Percentiles rank a stretch among this genome's conserved stretches.
phyloP scores from a whole-genome alignment of 2,888 invertebrate genomes.

The Zhuqinia jingwanae region DNA sequence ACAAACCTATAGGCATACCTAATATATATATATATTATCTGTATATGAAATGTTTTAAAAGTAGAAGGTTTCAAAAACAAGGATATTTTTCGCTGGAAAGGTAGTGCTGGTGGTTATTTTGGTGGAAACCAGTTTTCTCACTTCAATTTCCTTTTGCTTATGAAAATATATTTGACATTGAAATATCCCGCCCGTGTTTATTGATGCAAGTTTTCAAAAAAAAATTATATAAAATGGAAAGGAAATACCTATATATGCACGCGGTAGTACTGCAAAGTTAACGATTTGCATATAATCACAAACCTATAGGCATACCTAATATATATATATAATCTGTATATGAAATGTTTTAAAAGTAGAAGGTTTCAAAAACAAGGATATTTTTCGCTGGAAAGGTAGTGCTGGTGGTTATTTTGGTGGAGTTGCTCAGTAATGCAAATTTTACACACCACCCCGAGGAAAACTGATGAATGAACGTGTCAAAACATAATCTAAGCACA shows the following conservation, averaged over 20 bases:
- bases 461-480: slow-evolving; percentile 63
- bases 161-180: slow-evolving; percentile 31
- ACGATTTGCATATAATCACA: too few relatives aligned
- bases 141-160: slow-evolving; percentile 32
- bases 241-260: too few relatives aligned
- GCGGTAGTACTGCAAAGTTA: too few relatives aligned
- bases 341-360: slow-evolving; percentile 15
- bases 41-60: slow-evolving; percentile 13
- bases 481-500: slow-evolving; percentile 53
- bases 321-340: too few relatives aligned
- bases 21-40: too few relatives aligned
- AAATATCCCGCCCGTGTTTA: background rate
- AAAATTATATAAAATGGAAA: background rate
- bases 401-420: slow-evolving; percentile 27
- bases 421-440: slow-evolving; percentile 39
- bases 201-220: background rate
- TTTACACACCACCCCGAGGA: slow-evolving; percentile 22
- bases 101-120: slow-evolving; percentile 42
- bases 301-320: too few relatives aligned
- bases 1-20: too few relatives aligned
- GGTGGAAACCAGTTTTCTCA: slow-evolving; percentile 57
- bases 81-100: slow-evolving; percentile 13
- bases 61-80: too few relatives aligned
- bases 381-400: slow-evolving; percentile 17
- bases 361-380: too few relatives aligned